Conservation (phyloP, 2,797 vertebrate genomes). For the Pogoniulus pusillus region DNA sequence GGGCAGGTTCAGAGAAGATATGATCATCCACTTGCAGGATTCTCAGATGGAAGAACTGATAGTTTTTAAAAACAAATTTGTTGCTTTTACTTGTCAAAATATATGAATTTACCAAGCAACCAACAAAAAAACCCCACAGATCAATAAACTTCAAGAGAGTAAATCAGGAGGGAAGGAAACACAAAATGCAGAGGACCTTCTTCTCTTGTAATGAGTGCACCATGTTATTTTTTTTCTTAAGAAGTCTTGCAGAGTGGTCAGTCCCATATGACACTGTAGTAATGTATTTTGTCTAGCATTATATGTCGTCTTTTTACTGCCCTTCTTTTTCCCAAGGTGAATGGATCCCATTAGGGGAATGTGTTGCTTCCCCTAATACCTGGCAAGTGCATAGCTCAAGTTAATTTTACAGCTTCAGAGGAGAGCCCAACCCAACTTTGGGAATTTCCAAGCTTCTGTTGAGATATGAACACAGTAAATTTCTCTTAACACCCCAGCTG, state of each 20-base stretch:
- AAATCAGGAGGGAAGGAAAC: neutral
- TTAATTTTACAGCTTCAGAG: neutral
- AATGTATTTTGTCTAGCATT: neutral
- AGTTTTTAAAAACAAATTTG: neutral
- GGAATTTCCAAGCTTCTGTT: neutral
- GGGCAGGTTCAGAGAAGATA: neutral
- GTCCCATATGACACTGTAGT: neutral
- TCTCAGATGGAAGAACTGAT: neutral
- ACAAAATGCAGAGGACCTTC: neutral
- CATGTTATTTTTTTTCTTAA: neutral
- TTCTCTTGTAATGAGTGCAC: neutral
- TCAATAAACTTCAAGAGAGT: neutral
- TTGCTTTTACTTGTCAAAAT: neutral
- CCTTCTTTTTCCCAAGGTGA: neutral
- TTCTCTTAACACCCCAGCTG: neutral
- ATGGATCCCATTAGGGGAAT: neutral
- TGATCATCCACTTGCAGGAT: neutral
- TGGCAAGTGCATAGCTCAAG: neutral
- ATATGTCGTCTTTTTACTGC: neutral
- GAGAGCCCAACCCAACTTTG: neutral
- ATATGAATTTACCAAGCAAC: neutral
- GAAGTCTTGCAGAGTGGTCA: neutral
- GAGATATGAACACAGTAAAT: neutral
- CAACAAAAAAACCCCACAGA: neutral
- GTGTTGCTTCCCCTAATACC: neutral